Evolutionary conservation across 2,888 invertebrate species (phyloP).

Genomic region (Bhutanitis thaidina): DNA sequence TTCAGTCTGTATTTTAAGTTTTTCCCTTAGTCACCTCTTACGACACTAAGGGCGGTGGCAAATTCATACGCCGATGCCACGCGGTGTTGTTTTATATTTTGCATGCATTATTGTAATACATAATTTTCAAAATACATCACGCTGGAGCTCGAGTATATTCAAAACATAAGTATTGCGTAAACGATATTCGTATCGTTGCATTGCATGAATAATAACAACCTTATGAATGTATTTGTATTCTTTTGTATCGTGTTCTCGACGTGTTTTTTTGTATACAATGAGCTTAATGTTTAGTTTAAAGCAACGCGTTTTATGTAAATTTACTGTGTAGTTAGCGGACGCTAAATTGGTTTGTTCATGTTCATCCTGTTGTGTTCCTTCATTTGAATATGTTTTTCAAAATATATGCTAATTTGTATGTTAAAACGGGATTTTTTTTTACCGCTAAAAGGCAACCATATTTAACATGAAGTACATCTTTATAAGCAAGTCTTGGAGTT

Average conservation of each 20-base stretch:
- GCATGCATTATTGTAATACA: too few relatives aligned
- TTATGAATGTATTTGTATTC: conserved; percentile 25
- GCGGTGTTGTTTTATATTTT: too few relatives aligned
- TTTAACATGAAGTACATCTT: too few relatives aligned
- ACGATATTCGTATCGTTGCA: conserved; percentile 22
- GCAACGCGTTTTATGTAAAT: conserved; percentile 16
- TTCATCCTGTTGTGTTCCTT: conserved; percentile 13
- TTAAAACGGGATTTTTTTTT: neutral
- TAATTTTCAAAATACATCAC: conserved; percentile 9
- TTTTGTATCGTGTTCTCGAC: conserved; percentile 21
- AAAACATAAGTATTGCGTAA: conserved; percentile 17
- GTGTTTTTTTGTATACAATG: conserved; percentile 8
- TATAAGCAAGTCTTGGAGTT: too few relatives aligned
- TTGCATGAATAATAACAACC: conserved; percentile 27
- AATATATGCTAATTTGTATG: conserved; percentile 6
- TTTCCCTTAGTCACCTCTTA: too few relatives aligned
- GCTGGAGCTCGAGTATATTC: conserved; percentile 7
- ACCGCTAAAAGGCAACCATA: neutral
- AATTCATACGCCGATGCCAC: too few relatives aligned
- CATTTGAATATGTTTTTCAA: conserved; percentile 10
- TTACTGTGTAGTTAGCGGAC: conserved; percentile 12
- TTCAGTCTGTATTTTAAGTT: too few relatives aligned
- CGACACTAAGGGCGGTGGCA: too few relatives aligned
- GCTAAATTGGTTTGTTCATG: conserved; percentile 15
- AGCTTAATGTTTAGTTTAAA: conserved; percentile 6